Evolutionary conservation across 2,888 invertebrate species (phyloP).

Genomic region (Phragmatobia fuliginosa): DNA sequence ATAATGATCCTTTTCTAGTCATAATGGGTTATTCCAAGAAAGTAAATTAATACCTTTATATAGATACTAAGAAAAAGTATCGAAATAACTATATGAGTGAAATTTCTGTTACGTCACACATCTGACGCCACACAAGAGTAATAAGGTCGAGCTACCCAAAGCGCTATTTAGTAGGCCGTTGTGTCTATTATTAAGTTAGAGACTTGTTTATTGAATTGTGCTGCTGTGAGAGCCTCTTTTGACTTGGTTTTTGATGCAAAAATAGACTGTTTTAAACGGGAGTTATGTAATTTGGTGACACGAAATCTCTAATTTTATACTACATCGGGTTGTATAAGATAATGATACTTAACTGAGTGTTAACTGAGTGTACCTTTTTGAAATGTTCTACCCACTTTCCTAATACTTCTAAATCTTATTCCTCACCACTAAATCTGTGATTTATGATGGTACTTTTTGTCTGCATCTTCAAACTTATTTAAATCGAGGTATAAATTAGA

Average conservation of each 20-base stretch:
- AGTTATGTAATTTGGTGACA: background rate
- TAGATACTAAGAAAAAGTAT: slow-evolving; percentile 9
- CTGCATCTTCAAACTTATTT: too few species aligned
- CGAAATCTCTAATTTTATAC: background rate
- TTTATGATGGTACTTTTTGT: too few species aligned
- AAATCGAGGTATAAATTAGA: too few species aligned
- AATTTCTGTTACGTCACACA: slow-evolving; percentile 3
- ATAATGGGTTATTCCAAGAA: background rate
- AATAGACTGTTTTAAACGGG: background rate
- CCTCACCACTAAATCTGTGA: too few species aligned
- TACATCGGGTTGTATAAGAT: too few species aligned
- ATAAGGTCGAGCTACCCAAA: background rate
- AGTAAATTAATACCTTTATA: background rate
- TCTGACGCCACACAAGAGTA: slow-evolving; percentile 14
- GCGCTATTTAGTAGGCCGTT: slow-evolving; percentile 14
- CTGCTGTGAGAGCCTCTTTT: background rate
- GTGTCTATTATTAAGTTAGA: slow-evolving; percentile 12
- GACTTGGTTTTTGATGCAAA: background rate
- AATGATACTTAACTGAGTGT: too few species aligned
- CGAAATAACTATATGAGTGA: slow-evolving; percentile 3
- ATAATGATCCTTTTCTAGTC: too few species aligned
- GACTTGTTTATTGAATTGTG: slow-evolving; percentile 1
- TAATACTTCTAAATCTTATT: too few species aligned
- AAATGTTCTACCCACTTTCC: too few species aligned
- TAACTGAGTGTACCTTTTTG: too few species aligned